Conservation (phyloP, 1,140 invertebrate species). For the Ladona fulva region DNA sequence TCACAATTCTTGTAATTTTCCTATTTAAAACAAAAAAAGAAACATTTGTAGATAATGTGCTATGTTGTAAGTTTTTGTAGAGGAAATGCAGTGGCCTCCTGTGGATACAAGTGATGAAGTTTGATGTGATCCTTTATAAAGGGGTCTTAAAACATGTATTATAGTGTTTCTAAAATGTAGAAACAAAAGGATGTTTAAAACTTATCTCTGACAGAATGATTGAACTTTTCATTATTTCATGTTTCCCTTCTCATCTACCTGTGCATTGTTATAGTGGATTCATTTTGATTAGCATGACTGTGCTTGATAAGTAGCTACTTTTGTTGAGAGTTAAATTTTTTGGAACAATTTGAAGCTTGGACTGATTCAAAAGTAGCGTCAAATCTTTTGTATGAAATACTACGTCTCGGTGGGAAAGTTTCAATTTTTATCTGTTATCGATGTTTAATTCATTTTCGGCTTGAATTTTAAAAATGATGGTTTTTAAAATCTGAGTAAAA, state of each 20-base stretch:
- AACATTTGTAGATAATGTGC: conserved; percentile 10
- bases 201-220: background rate
- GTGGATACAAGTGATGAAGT: conserved; percentile 5
- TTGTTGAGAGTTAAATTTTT: too few species aligned
- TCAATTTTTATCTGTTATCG: too few species aligned
- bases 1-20: conserved; percentile 10
- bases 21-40: conserved; percentile 6
- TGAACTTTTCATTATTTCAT: background rate
- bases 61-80: conserved; percentile 4
- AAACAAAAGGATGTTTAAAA: conserved; percentile 11
- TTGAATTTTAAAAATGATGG: too few species aligned
- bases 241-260: background rate
- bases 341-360: too few species aligned
- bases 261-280: too few species aligned
- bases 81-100: conserved; percentile 2
- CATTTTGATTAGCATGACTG: too few species aligned
- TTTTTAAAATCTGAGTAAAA: too few species aligned
- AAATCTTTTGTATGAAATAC: too few species aligned
- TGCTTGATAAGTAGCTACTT: too few species aligned
- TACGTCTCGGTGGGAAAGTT: too few species aligned
- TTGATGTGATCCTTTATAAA: conserved; percentile 2
- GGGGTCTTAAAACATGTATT: conserved; percentile 6
- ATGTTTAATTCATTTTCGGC: too few species aligned
- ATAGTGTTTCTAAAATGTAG: conserved; percentile 10
- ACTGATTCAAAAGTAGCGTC: too few species aligned